Percentiles rank a stretch among this genome's conserved stretches.
These are phyloP conservation scores for Corvus moneduloides DNA, from an alignment of 2,113 vertebrate species.

Conservation along the genomic window DNA sequence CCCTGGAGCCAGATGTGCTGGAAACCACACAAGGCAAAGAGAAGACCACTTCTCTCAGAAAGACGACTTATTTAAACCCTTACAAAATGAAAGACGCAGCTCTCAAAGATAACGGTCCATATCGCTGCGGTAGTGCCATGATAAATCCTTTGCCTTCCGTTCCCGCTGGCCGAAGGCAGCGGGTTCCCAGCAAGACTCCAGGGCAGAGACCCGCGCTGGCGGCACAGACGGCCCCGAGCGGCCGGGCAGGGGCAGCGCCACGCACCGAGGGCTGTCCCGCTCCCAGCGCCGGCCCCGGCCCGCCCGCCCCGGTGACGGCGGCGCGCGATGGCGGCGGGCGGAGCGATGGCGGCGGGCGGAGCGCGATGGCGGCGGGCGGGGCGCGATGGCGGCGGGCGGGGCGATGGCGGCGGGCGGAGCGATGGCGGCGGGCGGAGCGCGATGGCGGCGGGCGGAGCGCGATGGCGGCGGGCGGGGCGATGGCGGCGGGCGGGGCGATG, in stretches of 20 bases:
- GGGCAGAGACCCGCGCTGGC: accelerated
- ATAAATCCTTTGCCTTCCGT: background rate
- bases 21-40: background rate
- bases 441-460: no score
- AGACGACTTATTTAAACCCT: background rate
- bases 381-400: no score
- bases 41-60: background rate
- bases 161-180: background rate
- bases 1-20: background rate
- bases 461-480: no score
- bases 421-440: no score
- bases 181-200: background rate
- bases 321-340: no score
- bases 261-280: no score
- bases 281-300: no score
- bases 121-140: accelerated
- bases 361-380: background rate
- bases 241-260: background rate
- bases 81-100: background rate
- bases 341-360: conserved; percentile 60
- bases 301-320: background rate
- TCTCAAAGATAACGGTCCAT: background rate
- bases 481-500: background rate
- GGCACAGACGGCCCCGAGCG: accelerated
- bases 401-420: no score